These are phyloP conservation scores for Epizoanthus illoricatus DNA, from an alignment of 92 coral and sea anemone species.

Conservation along the genomic window DNA sequence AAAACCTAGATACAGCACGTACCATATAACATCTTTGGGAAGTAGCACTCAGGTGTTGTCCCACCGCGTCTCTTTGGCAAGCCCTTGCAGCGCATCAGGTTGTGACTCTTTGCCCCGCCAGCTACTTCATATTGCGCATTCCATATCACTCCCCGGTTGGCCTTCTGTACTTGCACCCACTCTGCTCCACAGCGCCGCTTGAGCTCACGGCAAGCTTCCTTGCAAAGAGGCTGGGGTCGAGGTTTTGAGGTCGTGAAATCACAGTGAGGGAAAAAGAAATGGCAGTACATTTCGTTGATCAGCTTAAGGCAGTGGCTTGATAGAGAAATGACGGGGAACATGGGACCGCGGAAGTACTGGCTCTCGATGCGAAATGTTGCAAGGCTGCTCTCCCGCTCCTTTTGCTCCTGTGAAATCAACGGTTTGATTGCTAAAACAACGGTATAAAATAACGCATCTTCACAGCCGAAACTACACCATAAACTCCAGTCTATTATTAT, in stretches of 20 bases:
- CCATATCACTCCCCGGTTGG: conserved; percentile 57
- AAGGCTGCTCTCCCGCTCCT: conserved; percentile 33
- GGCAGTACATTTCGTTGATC: conserved; percentile 70
- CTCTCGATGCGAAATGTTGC: conserved; percentile 35
- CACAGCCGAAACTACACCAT: too few species aligned
- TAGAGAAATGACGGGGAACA: conserved; percentile 36
- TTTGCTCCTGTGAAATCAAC: conserved; percentile 35
- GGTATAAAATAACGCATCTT: too few species aligned
- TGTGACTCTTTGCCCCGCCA: conserved; percentile 44
- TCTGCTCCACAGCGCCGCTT: conserved; percentile 54
- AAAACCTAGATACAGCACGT: neutral
- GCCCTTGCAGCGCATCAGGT: conserved; percentile 63
- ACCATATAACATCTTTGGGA: conserved; percentile 42
- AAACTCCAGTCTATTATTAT: too few species aligned
- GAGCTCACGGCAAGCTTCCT: conserved; percentile 71
- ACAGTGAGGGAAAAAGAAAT: conserved; percentile 66
- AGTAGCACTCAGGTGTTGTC: conserved; percentile 67
- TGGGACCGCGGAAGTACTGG: conserved; percentile 19
- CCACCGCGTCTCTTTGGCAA: conserved; percentile 67
- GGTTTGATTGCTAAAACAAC: too few species aligned
- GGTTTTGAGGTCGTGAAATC: conserved; percentile 60
- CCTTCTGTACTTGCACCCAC: conserved; percentile 52
- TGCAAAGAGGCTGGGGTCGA: conserved; percentile 80
- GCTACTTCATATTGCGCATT: conserved; percentile 51
- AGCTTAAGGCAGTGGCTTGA: conserved; percentile 35